Conservation (phyloP, 2,797 vertebrate species). For the Dallia pectoralis region DNA sequence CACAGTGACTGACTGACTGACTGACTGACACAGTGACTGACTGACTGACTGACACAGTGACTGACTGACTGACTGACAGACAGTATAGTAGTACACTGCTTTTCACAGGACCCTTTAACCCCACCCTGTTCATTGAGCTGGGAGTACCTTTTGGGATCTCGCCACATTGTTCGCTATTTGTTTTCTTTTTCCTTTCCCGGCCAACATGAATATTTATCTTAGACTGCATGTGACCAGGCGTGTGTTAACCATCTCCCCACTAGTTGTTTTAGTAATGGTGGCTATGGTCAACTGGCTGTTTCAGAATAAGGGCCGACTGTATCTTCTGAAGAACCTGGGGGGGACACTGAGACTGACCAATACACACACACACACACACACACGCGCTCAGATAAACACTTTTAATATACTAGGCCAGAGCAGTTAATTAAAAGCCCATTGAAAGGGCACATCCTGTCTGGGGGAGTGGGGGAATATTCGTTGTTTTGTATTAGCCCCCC, state of each 20-base stretch:
- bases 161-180: conserved; percentile 32
- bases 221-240: conserved; percentile 34
- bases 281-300: conserved; percentile 4
- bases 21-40: too few species aligned
- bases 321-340: background rate
- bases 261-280: background rate
- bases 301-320: background rate
- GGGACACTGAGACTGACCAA: background rate
- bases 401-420: conserved; percentile 22
- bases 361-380: background rate
- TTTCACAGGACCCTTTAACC: background rate
- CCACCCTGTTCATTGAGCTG: background rate
- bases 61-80: too few species aligned
- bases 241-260: background rate
- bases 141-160: background rate
- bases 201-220: conserved; percentile 53
- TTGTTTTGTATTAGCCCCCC: conserved; percentile 37
- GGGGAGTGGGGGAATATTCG: conserved; percentile 31
- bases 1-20: too few species aligned
- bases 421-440: conserved; percentile 48
- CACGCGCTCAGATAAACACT: background rate
- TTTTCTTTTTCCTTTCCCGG: conserved; percentile 42
- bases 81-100: background rate
- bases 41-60: too few species aligned
- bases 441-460: conserved; percentile 24